These are phyloP conservation scores for Natrix natrix DNA, from an alignment of 2,797 vertebrate species.

Conservation along the genomic window DNA sequence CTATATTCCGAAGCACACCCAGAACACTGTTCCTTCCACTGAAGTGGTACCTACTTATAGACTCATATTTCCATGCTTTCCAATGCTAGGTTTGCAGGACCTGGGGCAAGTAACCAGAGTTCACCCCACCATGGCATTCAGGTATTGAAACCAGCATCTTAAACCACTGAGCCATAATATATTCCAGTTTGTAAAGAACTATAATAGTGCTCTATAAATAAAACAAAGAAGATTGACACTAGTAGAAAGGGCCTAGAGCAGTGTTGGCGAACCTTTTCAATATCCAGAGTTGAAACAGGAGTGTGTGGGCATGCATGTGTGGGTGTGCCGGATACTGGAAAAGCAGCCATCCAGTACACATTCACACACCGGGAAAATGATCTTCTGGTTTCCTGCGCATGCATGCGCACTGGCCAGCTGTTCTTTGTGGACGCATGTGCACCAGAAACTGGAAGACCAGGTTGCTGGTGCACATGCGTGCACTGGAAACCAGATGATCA, in stretches of 20 bases:
- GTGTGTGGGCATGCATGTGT: too few relatives aligned
- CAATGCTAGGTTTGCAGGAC: not conserved
- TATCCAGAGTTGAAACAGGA: too few relatives aligned
- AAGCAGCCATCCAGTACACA: too few relatives aligned
- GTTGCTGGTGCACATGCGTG: too few relatives aligned
- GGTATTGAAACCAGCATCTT: not conserved
- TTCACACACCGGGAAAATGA: too few relatives aligned
- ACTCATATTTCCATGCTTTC: not conserved
- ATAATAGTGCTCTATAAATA: not conserved
- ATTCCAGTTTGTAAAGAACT: not conserved
- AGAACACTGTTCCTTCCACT: not conserved
- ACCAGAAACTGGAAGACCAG: too few relatives aligned
- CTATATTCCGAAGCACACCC: not conserved
- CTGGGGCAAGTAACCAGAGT: not conserved
- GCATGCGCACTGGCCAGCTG: too few relatives aligned
- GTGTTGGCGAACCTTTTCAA: too few relatives aligned
- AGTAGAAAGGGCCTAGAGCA: not conserved
- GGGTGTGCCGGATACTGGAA: too few relatives aligned
- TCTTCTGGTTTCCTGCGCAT: too few relatives aligned
- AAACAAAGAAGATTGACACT: not conserved
- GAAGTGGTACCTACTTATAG: not conserved
- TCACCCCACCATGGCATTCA: not conserved
- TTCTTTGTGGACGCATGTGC: too few relatives aligned
- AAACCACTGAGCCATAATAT: not conserved
- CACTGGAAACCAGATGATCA: too few relatives aligned